Percentiles rank a stretch among this genome's conserved stretches.
These are phyloP conservation scores for Periparus ater DNA, from an alignment of 2,797 vertebrate genomes.

Conservation along the genomic window DNA sequence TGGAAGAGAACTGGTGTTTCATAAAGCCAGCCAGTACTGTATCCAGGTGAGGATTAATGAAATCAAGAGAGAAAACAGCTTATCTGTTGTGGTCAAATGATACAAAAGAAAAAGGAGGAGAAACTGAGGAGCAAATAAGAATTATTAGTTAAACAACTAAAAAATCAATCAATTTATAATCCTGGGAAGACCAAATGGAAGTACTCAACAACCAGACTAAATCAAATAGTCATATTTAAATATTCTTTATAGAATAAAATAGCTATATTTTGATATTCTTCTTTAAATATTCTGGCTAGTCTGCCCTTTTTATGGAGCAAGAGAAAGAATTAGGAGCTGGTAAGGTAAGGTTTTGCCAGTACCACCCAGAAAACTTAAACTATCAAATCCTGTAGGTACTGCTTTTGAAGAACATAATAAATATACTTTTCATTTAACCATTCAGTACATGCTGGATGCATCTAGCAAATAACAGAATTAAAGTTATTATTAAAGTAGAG, in stretches of 20 bases:
- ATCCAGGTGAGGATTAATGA: too few species aligned
- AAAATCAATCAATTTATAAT: neutral
- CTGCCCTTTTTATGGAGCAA: neutral
- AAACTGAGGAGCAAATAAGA: neutral
- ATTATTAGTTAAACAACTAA: neutral
- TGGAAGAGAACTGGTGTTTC: accelerated
- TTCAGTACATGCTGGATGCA: neutral
- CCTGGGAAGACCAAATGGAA: neutral
- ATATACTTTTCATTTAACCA: neutral
- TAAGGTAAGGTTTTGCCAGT: neutral
- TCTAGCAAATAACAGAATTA: neutral
- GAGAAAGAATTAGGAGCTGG: neutral
- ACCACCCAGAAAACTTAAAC: neutral
- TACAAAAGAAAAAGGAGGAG: neutral
- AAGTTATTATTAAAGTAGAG: neutral
- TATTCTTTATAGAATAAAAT: too few species aligned
- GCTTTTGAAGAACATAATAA: neutral
- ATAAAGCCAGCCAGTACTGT: neutral
- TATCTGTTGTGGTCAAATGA: neutral
- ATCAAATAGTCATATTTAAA: neutral
- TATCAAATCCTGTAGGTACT: neutral
- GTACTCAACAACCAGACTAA: neutral
- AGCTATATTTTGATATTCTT: neutral
- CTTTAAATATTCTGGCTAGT: neutral
- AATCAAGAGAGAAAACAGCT: neutral